Evolutionary conservation across 2,113 vertebrate species (phyloP), one percentile per base, ranked within the genome.

Genomic region (Columba livia): DNA sequence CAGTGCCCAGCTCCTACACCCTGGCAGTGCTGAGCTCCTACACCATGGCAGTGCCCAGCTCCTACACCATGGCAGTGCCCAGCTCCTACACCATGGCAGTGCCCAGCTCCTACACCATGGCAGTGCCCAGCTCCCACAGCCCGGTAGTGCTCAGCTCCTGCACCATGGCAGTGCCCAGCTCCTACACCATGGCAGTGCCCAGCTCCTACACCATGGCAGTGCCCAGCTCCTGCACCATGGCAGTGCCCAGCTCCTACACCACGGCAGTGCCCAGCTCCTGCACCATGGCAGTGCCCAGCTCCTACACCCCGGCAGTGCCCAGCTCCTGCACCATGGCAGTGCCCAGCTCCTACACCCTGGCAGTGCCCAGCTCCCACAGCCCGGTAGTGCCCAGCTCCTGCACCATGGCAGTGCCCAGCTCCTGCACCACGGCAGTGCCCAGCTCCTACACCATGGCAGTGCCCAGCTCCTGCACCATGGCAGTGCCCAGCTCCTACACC

Each of bases 91-190:
- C 26, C 72, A 20, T 20, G 6, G 3, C 0, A 11, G 19, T 2
- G 16, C 2, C 29, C 4, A 18, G 38, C 21, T 40, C 40, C 40
- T 13, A 2, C 54, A 13, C 29, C 72, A 17, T 20, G 7, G 3
- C 0, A 11, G 16, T 2, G 16, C 2, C 29, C 4, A 18, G 38
- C 21, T 40, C 40, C 40, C 3, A 5, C 54, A 13, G 26, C 72
- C 20, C 20, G 7, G 2, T 0, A 11, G 19, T 2, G 16, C 2
- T 25, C 4, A 18, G 38, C 21, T 40, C 40, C 40, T 13, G 2
- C 54, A 13, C 26, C 72, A 20, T 24, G 7, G 3, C 0, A 11
- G 16, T 2, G 16, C 2, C 29, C 4, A 18, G 38, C 21, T 40
- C 40, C 40, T 40, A 5, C 40, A 40, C 13, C 13, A 11, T 10